Conservation (phyloP, 2,113 vertebrate species). For the Ginglymostoma cirratum region DNA sequence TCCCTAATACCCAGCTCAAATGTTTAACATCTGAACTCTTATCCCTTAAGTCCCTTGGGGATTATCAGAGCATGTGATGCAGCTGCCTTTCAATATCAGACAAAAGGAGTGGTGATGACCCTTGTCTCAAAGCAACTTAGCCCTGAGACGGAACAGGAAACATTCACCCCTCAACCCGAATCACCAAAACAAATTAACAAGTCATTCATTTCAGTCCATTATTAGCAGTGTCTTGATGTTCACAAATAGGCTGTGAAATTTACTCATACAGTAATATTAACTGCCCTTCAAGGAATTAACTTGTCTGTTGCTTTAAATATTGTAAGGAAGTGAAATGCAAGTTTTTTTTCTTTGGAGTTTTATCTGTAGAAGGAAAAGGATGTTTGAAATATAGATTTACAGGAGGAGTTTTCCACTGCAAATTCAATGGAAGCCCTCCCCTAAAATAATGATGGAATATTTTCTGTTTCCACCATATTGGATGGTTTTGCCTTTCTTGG, state of each 20-base stretch:
- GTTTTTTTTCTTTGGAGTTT: background rate
- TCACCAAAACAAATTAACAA: background rate
- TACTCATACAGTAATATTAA: background rate
- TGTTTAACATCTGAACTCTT: background rate
- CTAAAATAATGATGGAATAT: background rate
- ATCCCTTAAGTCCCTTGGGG: no score
- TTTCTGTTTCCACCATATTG: background rate
- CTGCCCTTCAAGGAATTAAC: background rate
- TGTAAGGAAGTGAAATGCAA: background rate
- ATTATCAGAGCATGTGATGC: no score
- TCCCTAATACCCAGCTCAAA: background rate
- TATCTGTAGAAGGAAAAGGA: background rate
- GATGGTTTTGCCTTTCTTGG: background rate
- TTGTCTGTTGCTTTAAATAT: background rate
- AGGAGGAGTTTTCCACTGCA: background rate
- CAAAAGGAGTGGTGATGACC: background rate
- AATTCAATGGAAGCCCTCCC: background rate
- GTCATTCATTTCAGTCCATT: background rate
- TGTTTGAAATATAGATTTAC: background rate
- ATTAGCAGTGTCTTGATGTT: background rate
- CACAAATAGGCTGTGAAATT: background rate
- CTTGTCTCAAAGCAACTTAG: no score
- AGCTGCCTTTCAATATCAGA: background rate
- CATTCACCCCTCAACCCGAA: background rate
- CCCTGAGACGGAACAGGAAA: background rate